phyloP scores from a whole-genome alignment of 2,113 vertebrate genomes.

The Vimba vimba region DNA sequence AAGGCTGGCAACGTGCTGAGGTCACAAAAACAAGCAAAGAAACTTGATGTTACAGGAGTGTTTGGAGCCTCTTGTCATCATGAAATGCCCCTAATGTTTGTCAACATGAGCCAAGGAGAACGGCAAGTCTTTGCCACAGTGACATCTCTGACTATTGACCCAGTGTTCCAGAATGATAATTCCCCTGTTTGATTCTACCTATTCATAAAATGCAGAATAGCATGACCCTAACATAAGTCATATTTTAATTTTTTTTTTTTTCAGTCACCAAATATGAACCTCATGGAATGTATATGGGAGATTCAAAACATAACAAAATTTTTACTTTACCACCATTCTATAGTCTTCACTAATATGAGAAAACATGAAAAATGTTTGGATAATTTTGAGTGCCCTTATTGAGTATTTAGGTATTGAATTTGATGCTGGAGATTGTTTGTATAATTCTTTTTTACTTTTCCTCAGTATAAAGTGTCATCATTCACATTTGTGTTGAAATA shows the following conservation, averaged over 20 bases:
- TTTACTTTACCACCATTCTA: neutral
- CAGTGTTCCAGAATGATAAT: no score
- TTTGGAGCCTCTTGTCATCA: neutral
- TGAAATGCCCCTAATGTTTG: constrained; percentile 31
- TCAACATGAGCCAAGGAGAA: constrained; percentile 35
- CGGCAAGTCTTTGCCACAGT: constrained; percentile 12
- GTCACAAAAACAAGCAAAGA: neutral
- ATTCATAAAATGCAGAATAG: neutral
- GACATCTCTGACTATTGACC: neutral
- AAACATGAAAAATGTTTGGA: neutral
- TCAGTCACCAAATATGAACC: neutral
- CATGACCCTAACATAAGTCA: neutral
- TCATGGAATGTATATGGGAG: neutral
- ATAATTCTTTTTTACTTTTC: neutral
- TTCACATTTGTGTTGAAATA: neutral
- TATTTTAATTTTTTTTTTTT: neutral
- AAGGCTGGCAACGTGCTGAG: neutral
- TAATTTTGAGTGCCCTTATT: neutral
- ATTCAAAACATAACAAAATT: neutral
- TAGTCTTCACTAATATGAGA: neutral
- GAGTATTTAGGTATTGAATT: neutral
- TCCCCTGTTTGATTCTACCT: neutral
- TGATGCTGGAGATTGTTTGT: no score
- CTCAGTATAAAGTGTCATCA: neutral
- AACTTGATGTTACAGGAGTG: neutral